phyloP scores from a whole-genome alignment of 2,888 invertebrate genomes.

The Sthenelais limicola region DNA sequence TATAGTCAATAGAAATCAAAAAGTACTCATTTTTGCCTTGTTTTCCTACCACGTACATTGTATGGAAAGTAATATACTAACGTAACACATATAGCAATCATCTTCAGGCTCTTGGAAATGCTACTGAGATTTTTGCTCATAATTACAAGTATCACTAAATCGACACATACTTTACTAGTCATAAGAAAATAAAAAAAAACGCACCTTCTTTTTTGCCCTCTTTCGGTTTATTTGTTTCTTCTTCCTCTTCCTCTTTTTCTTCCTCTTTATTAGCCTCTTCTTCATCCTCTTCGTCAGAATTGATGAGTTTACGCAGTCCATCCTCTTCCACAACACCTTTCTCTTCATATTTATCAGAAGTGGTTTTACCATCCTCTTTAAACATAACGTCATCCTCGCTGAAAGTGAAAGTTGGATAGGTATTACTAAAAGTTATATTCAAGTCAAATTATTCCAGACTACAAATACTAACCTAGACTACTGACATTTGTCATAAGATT shows the following conservation, averaged over 20 bases:
- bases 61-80: too few species aligned
- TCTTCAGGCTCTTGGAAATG: too few species aligned
- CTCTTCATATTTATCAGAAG: conserved; percentile 78
- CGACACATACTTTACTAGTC: not conserved
- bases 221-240: too few species aligned
- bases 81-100: too few species aligned
- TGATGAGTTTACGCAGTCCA: conserved; percentile 85
- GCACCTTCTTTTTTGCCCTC: conserved; percentile 32
- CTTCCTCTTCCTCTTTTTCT: conserved; percentile 56
- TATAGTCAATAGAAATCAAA: too few species aligned
- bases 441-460: too few species aligned
- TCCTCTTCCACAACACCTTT: conserved; percentile 93
- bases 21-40: too few species aligned
- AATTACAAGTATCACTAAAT: too few species aligned
- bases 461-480: too few species aligned
- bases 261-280: conserved; percentile 83
- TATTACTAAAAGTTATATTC: not conserved
- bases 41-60: too few species aligned
- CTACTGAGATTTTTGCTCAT: too few species aligned
- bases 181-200: not conserved
- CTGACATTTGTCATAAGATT: not conserved
- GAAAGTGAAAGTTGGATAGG: not conserved
- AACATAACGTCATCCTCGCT: conserved; percentile 56
- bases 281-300: conserved; percentile 63
- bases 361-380: conserved; percentile 67